Percentiles rank a stretch among this genome's conserved stretches.
These are phyloP conservation scores for Chiloscyllium punctatum DNA, from an alignment of 2,797 vertebrate genomes.

Conservation along the genomic window DNA sequence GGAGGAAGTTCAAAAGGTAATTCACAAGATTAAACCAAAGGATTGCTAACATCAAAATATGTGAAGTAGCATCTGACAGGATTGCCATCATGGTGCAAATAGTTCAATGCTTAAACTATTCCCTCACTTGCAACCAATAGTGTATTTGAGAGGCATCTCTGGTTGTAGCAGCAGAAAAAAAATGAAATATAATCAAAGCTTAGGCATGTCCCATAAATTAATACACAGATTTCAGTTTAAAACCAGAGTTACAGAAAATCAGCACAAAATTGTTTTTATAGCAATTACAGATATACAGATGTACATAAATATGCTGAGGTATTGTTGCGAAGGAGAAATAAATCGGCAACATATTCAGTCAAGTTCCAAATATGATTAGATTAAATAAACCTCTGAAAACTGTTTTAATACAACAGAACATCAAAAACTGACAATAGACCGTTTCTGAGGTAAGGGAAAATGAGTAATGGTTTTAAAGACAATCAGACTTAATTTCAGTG, in stretches of 20 bases:
- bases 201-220: not conserved
- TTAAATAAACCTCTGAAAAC: slow-evolving; percentile 2
- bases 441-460: not conserved
- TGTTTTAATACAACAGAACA: not conserved
- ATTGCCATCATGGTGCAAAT: not conserved
- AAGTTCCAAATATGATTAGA: not conserved
- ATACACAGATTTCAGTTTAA: slow-evolving; percentile 1
- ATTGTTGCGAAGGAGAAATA: slow-evolving; percentile 15
- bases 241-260: slow-evolving; percentile 26
- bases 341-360: not conserved
- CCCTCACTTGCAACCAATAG: not conserved
- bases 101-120: not conserved
- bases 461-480: not conserved
- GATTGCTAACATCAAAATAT: not conserved
- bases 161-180: slow-evolving; percentile 7
- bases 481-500: slow-evolving; percentile 12
- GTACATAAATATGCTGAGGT: slow-evolving; percentile 25
- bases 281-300: slow-evolving; percentile 8
- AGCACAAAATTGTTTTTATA: not conserved
- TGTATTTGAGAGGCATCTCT: not conserved
- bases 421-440: not conserved
- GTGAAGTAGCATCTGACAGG: not conserved
- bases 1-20: not conserved
- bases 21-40: not conserved
- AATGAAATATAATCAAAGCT: slow-evolving; percentile 15